Evolutionary conservation across 2,797 vertebrate genomes (phyloP).

Genomic region (Nannoperca australis): DNA sequence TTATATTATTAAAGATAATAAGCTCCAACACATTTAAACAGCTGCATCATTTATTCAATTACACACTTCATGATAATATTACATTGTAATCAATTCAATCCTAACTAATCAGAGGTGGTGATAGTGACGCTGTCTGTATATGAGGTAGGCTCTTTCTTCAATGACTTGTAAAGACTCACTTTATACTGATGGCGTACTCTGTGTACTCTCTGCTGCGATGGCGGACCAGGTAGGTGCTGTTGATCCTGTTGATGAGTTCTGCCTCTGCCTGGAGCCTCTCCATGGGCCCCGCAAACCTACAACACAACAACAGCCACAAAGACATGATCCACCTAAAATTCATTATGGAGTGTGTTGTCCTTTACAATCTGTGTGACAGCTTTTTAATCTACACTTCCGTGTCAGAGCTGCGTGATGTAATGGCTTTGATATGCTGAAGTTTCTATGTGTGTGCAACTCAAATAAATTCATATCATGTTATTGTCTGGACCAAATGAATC

Average conservation of each 20-base stretch:
- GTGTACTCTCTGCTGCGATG: conserved; percentile 94
- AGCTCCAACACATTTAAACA: neutral
- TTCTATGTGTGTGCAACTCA: neutral
- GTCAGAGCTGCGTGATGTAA: neutral
- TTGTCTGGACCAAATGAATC: neutral
- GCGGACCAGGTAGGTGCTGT: conserved; percentile 97
- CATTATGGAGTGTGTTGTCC: neutral
- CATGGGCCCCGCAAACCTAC: conserved; percentile 96
- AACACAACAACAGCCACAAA: neutral
- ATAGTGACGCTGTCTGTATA: neutral
- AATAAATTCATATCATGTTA: neutral
- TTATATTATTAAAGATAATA: neutral
- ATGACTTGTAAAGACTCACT: conserved; percentile 86
- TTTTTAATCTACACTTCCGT: neutral
- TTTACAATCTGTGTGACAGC: neutral
- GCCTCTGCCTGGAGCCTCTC: conserved; percentile 94
- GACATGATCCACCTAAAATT: neutral
- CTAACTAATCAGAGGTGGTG: neutral
- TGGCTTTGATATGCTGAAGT: neutral
- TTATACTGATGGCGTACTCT: conserved; percentile 98
- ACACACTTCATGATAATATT: neutral
- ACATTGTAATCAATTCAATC: neutral
- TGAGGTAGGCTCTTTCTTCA: neutral
- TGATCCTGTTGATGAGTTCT: conserved; percentile 92
- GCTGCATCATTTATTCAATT: neutral